A percentile compares a stretch with the other conserved stretches of the same genome.
These are phyloP conservation scores for Gavialis gangeticus DNA, from an alignment of 2,113 vertebrate species.

Conservation along the genomic window DNA sequence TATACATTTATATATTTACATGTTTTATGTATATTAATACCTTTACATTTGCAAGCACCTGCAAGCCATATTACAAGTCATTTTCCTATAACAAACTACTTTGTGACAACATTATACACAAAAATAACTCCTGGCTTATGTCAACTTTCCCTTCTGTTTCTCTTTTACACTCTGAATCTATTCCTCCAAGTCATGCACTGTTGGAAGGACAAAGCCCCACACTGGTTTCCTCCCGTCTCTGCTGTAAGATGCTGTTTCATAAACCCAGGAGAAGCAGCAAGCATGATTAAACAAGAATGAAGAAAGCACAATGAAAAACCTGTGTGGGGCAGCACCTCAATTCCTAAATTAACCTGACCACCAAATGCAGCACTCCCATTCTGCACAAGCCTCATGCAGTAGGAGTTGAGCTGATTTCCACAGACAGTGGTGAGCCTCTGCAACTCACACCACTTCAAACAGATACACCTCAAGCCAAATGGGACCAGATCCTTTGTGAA, in stretches of 20 bases:
- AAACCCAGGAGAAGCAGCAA: not conserved
- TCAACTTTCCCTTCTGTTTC: not conserved
- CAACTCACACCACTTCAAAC: not conserved
- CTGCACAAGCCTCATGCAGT: not conserved
- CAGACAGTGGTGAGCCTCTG: not conserved
- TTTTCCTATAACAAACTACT: too few species aligned
- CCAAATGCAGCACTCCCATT: not conserved
- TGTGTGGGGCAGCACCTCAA: not conserved
- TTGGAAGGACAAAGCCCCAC: not conserved
- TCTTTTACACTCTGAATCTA: not conserved
- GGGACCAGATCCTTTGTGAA: not conserved
- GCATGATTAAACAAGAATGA: accelerated
- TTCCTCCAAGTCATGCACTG: not conserved
- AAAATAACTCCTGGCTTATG: not conserved
- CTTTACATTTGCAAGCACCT: too few species aligned
- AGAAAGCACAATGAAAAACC: not conserved
- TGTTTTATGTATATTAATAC: too few species aligned
- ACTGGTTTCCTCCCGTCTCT: not conserved
- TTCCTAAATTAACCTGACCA: not conserved
- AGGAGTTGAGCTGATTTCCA: not conserved
- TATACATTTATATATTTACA: too few species aligned
- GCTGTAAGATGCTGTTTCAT: not conserved
- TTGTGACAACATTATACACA: too few species aligned
- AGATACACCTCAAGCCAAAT: not conserved
- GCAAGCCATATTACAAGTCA: too few species aligned